Conservation (phyloP, 2,888 invertebrate species). For the Cosmia trapezina region DNA sequence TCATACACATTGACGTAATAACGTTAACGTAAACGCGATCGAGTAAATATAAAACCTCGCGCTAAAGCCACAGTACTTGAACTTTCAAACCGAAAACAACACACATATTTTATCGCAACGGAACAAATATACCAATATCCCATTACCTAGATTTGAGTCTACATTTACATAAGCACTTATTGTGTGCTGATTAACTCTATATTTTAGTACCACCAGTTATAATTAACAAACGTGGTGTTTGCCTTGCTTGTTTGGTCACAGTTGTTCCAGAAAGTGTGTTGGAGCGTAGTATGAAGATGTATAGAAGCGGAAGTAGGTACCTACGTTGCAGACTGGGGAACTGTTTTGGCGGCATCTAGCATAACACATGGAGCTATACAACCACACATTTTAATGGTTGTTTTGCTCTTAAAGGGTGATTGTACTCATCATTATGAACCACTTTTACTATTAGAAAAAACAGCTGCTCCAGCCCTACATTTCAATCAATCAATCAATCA, state of each 20-base stretch:
- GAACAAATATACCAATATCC: slow-evolving; percentile 15
- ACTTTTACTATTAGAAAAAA: too few species aligned
- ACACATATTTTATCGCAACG: slow-evolving; percentile 5
- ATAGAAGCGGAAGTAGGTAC: slow-evolving; percentile 3
- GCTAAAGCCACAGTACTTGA: too few species aligned
- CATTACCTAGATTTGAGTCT: slow-evolving; percentile 12
- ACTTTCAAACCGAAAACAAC: neutral
- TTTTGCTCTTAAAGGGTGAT: too few species aligned
- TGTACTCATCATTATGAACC: too few species aligned
- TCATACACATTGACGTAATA: too few species aligned
- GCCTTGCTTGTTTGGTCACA: slow-evolving; percentile 41
- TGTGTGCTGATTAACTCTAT: slow-evolving; percentile 35
- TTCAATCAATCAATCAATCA: too few species aligned
- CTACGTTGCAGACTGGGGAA: too few species aligned
- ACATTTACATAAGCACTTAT: slow-evolving; percentile 27
- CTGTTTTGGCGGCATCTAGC: neutral
- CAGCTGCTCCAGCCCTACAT: too few species aligned
- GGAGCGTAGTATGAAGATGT: neutral
- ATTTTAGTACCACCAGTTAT: slow-evolving; percentile 43
- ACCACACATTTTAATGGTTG: too few species aligned
- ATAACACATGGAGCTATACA: too few species aligned
- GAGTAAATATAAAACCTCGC: too few species aligned
- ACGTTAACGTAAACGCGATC: too few species aligned
- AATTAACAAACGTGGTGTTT: slow-evolving; percentile 58
- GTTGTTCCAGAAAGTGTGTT: slow-evolving; percentile 47